Evolutionary conservation across 2,113 vertebrate species (phyloP), one percentile per base, ranked within the genome.

Genomic region (Gracilinanus agilis): DNA sequence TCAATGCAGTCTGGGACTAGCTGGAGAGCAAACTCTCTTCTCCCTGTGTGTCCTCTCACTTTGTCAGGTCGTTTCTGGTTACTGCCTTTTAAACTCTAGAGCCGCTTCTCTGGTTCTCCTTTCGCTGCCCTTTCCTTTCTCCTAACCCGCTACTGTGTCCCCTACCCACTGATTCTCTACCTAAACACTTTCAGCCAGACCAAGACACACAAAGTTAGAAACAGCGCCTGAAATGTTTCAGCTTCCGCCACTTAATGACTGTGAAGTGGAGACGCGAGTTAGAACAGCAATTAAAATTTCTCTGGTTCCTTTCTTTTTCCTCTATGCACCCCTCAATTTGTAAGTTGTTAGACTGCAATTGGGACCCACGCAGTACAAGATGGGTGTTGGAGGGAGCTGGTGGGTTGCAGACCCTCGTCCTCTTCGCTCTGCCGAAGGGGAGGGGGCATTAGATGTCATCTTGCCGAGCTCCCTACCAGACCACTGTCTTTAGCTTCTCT

Each of bases 1-100:
- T 90, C 27, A n/a, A 53, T 16, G 67, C 67, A 75, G 90, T 67
- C 24, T 12, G 89, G 95, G 44, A 53, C 89, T 90, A 97, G 95
- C 93, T 61, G 90, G 83, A 40, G 34, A 94, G 34, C 55, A n/a
- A 54, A 29, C n/a, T 96, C 44, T 0, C 3, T 92, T 75, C 55
- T 96, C 88, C 58, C 44, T 6, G 34, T 11, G 27, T 12, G 61
- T 83, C 13, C 61, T 90, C 67, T 83, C n/a, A 40, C 19, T 1
- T 40, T 7, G 67, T 40, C 19, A 34, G 67, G 67, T 83, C 34
- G 19, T n/a, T 83, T 83, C 67, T 83, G 19, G 67, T 83, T 40
- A 83, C 67, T 40, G n/a, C n/a, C 67, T 83, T 13, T 83, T 83
- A 21, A 40, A 83, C 16, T 83, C 67, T 83, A 83, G 67, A 34